phyloP scores from a whole-genome alignment of 2,888 invertebrate species.

The Polydrusus cervinus region DNA sequence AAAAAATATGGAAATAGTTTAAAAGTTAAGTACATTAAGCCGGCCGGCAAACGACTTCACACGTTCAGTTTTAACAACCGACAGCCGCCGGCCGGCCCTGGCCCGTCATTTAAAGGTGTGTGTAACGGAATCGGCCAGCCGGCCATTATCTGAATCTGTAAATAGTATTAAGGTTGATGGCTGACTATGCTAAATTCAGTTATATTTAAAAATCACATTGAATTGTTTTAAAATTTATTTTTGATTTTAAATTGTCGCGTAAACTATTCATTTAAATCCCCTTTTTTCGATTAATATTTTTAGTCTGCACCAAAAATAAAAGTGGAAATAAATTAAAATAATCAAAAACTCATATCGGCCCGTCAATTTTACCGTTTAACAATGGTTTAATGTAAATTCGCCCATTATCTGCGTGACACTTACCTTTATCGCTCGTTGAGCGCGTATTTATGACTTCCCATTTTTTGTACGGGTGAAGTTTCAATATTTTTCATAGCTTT shows the following conservation, averaged over 20 bases:
- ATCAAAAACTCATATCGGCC: conserved; percentile 33
- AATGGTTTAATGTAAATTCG: conserved; percentile 52
- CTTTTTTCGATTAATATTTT: conserved; percentile 4
- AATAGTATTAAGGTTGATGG: too few species aligned
- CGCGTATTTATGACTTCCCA: conserved; percentile 52
- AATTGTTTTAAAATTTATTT: too few species aligned
- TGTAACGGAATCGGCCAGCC: too few species aligned
- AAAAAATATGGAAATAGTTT: too few species aligned
- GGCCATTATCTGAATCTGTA: too few species aligned
- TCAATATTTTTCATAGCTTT: conserved; percentile 50
- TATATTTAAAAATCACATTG: too few species aligned
- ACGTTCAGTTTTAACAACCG: too few species aligned
- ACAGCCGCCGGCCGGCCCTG: too few species aligned
- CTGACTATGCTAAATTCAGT: too few species aligned
- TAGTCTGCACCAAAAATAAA: neutral
- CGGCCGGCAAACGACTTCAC: too few species aligned
- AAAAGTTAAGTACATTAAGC: too few species aligned
- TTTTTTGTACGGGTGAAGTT: conserved; percentile 47
- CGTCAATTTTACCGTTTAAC: conserved; percentile 41
- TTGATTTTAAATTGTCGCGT: neutral
- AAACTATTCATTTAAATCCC: neutral
- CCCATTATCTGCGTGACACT: conserved; percentile 50
- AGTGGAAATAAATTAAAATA: conserved; percentile 21
- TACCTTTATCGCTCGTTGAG: conserved; percentile 49
- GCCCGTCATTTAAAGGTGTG: too few species aligned